Evolutionary conservation across 2,113 vertebrate species (phyloP), one percentile per base, ranked within the genome.

Genomic region (Trogon melanurus): DNA sequence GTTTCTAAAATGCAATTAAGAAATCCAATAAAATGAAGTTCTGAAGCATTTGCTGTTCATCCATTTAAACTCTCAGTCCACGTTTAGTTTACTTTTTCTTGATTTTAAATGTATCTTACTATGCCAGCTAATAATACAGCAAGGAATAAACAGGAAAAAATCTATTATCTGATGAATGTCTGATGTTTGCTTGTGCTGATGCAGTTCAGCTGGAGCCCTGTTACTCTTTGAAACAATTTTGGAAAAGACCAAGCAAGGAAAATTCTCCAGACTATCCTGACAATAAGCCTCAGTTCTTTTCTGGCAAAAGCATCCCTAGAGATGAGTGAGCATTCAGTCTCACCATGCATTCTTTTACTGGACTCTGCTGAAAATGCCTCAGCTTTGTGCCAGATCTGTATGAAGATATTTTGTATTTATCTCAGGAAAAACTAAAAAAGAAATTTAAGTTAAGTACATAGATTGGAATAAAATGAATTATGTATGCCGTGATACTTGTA

Each of bases 211-310:
- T 97, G 94, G 73, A 84, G 91, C 36, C 29, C 20, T 75, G 38
- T 53, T 88, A 66, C 38, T 92, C 56, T 87, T 78, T 93, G 89
- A 90, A 95, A 91, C 56, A 66, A 72, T 91, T 93, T 76, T 95
- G 85, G 91, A 96, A 93, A 96, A 78, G 60, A 51, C 15, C 50
- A 85, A 82, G 80, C 53, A 94, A 86, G 69, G 58, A 95, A 97
- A 95, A 89, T 83, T 93, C 60, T 95, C 89, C 79, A 91, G 88
- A 80, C 29, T 79, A 48, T 17, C 29, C 51, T 64, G 72, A 94
- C 64, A 89, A 88, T 74, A 66, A 91, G 26, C 29, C 58, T 54
- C 64, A 90, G 60, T 78, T 91, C 47, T 93, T 73, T 88, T 88
- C 85, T 96, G 89, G 91, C 74, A 91, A 88, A 94, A 93, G 15